phyloP scores from a whole-genome alignment of 2,113 vertebrate genomes.

The Dryoscopus gambensis region DNA sequence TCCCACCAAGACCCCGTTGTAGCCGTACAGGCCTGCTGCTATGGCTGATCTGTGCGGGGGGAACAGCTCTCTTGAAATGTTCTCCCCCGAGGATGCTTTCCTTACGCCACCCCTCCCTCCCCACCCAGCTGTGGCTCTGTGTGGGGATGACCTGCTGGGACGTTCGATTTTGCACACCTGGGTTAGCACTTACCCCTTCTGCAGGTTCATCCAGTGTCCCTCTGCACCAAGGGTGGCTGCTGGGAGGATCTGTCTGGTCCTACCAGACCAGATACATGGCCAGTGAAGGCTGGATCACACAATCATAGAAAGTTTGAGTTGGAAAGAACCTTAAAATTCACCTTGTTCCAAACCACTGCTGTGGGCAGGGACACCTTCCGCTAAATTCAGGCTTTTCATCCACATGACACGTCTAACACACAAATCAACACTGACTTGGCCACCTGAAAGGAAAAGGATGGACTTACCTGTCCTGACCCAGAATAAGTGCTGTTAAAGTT shows the following conservation, averaged over 20 bases:
- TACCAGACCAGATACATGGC: background rate
- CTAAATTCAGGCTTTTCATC: background rate
- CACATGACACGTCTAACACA: accelerated
- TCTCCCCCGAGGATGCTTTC: background rate
- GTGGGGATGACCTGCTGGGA: background rate
- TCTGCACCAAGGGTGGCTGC: background rate
- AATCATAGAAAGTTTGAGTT: background rate
- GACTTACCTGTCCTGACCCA: constrained; percentile 86
- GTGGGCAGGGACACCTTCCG: no score
- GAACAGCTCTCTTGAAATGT: background rate
- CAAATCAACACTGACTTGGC: background rate
- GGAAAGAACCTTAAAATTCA: background rate
- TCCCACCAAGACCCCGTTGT: constrained; percentile 92
- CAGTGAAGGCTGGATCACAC: background rate
- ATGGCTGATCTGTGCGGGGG: constrained; percentile 78
- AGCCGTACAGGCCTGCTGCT: constrained; percentile 88
- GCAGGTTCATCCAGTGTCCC: background rate
- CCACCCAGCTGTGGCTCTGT: background rate
- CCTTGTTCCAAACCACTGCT: background rate
- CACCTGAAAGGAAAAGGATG: background rate
- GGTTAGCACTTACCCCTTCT: background rate
- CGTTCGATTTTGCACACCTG: accelerated
- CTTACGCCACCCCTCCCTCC: no score
- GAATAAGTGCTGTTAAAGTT: constrained; percentile 85
- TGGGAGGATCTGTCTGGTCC: background rate